These are phyloP conservation scores for Tipula helvola DNA, from an alignment of 2,888 invertebrate species.

Conservation along the genomic window DNA sequence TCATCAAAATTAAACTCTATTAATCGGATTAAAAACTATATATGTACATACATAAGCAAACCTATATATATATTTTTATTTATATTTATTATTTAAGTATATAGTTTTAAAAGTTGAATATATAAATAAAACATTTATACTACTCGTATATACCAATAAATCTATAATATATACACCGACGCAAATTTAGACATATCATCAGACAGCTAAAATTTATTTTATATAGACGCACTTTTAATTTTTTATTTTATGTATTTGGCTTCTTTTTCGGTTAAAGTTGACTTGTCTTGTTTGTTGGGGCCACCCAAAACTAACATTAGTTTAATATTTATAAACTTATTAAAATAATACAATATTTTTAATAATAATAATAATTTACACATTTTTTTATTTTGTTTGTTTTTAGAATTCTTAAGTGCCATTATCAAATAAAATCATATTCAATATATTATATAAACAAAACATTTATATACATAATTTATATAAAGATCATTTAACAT, in stretches of 20 bases:
- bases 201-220: background rate
- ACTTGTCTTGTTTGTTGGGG: background rate
- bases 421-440: background rate
- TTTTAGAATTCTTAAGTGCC: conserved; percentile 4
- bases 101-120: no score
- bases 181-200: background rate
- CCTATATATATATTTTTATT: background rate
- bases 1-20: background rate
- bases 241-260: background rate
- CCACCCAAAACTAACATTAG: background rate
- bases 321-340: background rate
- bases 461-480: background rate
- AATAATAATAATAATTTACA: background rate
- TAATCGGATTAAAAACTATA: background rate
- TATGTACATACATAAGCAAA: background rate
- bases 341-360: background rate
- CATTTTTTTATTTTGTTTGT: background rate
- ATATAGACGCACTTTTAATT: background rate
- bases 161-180: background rate
- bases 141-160: background rate
- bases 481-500: background rate
- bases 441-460: background rate
- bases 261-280: background rate
- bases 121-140: no score
- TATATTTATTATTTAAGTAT: background rate